phyloP scores from a whole-genome alignment of 2,888 invertebrate species.

The Copidosoma aretas region DNA sequence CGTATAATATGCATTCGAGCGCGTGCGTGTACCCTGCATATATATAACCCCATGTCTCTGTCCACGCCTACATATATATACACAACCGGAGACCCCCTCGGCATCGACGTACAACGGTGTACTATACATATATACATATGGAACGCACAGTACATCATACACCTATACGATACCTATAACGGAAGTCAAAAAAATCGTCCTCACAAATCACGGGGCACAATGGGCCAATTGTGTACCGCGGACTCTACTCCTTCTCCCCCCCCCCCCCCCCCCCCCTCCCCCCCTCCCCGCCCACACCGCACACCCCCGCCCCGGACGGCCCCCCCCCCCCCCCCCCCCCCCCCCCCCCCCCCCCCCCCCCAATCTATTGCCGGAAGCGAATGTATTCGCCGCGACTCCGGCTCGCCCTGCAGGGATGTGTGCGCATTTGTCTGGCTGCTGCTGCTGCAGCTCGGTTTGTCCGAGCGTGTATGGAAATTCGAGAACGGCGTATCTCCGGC shows the following conservation, averaged over 20 bases:
- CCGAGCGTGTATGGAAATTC: slow-evolving; percentile 58
- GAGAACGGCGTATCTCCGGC: slow-evolving; percentile 45
- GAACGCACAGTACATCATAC: not conserved
- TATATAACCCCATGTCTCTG: too few relatives aligned
- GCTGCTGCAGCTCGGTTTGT: slow-evolving; percentile 30
- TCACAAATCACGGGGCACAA: slow-evolving; percentile 62
- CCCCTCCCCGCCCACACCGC: not conserved
- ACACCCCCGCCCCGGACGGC: slow-evolving; percentile 14
- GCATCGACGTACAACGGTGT: too few relatives aligned
- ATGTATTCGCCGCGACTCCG: slow-evolving; percentile 54
- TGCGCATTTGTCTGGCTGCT: slow-evolving; percentile 43
- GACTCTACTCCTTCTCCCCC: slow-evolving; percentile 34
- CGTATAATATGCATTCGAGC: too few relatives aligned
- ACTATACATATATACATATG: not conserved
- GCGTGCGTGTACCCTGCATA: too few relatives aligned
- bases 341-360: slow-evolving; percentile 39
- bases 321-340: slow-evolving; percentile 23
- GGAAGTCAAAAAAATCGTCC: slow-evolving; percentile 62
- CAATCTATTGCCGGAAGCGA: slow-evolving; percentile 62
- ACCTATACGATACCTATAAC: slow-evolving; percentile 38
- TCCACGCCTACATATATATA: too few relatives aligned
- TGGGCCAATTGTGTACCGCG: slow-evolving; percentile 58
- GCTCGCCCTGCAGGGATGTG: slow-evolving; percentile 37
- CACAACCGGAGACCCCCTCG: too few relatives aligned
- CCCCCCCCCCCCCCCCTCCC: not conserved